Percentiles rank a stretch among this genome's conserved stretches.
These are phyloP conservation scores for Euwallacea similis DNA, from an alignment of 1,140 invertebrate species.

Conservation along the genomic window DNA sequence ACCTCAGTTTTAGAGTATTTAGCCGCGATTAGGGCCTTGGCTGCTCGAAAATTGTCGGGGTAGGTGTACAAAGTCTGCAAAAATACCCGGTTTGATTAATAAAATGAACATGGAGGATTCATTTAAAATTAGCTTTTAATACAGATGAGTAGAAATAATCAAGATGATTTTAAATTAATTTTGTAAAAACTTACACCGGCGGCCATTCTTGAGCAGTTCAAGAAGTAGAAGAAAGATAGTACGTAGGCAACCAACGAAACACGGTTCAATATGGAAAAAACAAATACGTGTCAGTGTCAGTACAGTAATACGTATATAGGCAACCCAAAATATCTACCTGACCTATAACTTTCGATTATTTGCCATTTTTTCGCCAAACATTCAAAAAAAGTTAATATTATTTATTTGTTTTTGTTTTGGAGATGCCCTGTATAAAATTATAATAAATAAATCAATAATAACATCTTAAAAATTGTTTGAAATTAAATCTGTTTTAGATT, in stretches of 20 bases:
- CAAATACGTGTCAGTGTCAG: neutral
- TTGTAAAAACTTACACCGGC: conserved; percentile 48
- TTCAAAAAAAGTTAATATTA: no score
- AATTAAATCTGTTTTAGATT: no score
- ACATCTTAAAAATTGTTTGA: no score
- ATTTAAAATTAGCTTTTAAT: conserved; percentile 14
- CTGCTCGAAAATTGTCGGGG: conserved; percentile 92
- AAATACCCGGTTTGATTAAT: conserved; percentile 48
- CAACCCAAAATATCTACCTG: neutral
- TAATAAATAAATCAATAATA: no score
- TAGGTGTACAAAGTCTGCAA: conserved; percentile 95
- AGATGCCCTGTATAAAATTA: no score
- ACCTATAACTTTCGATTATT: no score
- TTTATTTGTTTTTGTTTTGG: no score
- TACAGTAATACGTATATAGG: neutral
- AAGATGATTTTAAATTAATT: conserved; percentile 31
- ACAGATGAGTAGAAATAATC: conserved; percentile 10
- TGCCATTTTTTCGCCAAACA: no score
- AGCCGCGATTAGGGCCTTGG: conserved; percentile 92
- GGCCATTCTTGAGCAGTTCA: conserved; percentile 44
- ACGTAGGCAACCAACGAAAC: conserved; percentile 1
- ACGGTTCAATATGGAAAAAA: neutral
- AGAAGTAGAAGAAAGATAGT: conserved; percentile 8
- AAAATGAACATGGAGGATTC: neutral
- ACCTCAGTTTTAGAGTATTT: conserved; percentile 89